A percentile compares a stretch with the other conserved stretches of the same genome.
These are phyloP conservation scores for Cyprinus carpio DNA, from an alignment of 2,113 vertebrate species.

Conservation along the genomic window DNA sequence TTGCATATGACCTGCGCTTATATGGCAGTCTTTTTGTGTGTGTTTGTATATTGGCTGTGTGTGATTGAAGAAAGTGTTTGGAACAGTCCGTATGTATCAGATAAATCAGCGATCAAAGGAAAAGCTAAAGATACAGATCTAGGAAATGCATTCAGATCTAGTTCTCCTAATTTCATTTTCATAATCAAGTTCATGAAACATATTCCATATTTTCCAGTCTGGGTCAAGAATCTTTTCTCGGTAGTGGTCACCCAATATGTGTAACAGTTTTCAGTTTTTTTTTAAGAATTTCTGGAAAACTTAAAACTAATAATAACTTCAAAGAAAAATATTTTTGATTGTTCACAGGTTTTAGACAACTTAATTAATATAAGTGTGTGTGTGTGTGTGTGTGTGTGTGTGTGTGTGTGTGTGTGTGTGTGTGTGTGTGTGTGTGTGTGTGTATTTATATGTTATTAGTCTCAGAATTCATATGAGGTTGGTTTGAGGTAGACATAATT, in stretches of 20 bases:
- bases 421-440: no score
- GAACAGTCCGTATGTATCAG: neutral
- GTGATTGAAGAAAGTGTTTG: neutral
- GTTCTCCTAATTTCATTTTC: neutral
- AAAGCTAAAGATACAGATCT: conserved; percentile 58
- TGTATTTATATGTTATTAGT: no score
- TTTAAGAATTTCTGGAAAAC: no score
- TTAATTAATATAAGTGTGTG: no score
- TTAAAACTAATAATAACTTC: no score
- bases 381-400: no score
- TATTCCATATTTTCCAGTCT: neutral
- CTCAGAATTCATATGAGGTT: no score
- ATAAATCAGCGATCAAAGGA: conserved; percentile 21
- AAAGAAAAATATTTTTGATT: no score
- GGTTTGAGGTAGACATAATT: no score
- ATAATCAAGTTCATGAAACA: neutral
- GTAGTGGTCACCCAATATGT: neutral
- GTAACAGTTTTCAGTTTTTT: no score
- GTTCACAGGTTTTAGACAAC: no score
- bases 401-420: no score
- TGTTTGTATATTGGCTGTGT: conserved; percentile 26
- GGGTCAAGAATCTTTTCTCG: neutral
- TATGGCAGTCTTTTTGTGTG: conserved; percentile 23
- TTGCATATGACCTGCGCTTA: conserved; percentile 18
- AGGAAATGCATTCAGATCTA: neutral